Conservation (phyloP, 2,113 vertebrate genomes). For the Gambusia holbrooki region DNA sequence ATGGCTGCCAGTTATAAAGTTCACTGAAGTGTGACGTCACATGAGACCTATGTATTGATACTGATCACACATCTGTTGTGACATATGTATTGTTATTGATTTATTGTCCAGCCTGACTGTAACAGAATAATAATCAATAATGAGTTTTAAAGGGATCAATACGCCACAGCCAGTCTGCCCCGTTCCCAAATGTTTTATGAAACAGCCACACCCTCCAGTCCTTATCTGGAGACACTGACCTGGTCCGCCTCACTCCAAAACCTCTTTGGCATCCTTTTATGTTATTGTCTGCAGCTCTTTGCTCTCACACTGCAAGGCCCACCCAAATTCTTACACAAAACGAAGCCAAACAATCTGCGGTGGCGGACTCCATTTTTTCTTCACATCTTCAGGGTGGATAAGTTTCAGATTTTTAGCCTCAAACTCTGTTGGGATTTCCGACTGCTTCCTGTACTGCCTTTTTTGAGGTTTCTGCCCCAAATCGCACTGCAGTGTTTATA, state of each 20-base stretch:
- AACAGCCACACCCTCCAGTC: slow-evolving; percentile 38
- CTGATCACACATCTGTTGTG: no score
- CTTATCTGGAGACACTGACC: slow-evolving; percentile 9
- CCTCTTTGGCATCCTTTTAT: slow-evolving; percentile 17
- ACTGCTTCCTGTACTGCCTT: slow-evolving; percentile 8
- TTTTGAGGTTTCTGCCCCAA: slow-evolving; percentile 12
- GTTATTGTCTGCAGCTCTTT: slow-evolving; percentile 19
- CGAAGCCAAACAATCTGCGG: neutral
- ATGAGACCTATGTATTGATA: no score
- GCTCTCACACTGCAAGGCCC: neutral
- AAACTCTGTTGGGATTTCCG: neutral
- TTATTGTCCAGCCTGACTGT: neutral
- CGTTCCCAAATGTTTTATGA: slow-evolving; percentile 6
- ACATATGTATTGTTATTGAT: no score
- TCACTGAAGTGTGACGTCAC: no score
- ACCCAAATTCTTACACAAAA: slow-evolving; percentile 23
- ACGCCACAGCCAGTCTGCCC: slow-evolving; percentile 31
- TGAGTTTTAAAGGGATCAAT: neutral
- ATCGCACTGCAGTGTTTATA: slow-evolving; percentile 14
- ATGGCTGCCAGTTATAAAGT: no score
- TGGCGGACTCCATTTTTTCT: neutral
- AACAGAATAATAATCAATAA: neutral
- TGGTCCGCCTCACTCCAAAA: slow-evolving; percentile 1
- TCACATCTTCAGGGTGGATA: neutral
- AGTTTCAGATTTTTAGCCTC: neutral